Percentiles rank a stretch among this genome's conserved stretches.
phyloP scores from a whole-genome alignment of 2,888 invertebrate genomes.

The Carterocephalus palaemon region DNA sequence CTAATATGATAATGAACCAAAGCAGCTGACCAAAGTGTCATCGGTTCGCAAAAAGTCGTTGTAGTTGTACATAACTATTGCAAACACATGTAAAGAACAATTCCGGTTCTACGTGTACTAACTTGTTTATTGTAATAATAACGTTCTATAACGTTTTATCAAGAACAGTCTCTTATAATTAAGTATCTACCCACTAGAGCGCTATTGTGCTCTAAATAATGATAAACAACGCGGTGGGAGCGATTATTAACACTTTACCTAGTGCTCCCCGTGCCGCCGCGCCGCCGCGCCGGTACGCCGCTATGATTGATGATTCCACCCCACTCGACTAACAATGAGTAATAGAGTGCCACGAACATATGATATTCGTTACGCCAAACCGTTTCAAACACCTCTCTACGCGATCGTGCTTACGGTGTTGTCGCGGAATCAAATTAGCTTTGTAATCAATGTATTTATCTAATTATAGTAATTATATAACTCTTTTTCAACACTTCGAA shows the following conservation, averaged over 20 bases:
- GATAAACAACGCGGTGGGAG: slow-evolving; percentile 44
- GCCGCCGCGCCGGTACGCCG: too few relatives aligned
- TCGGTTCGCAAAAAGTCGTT: too few relatives aligned
- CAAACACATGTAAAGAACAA: too few relatives aligned
- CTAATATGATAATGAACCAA: too few relatives aligned
- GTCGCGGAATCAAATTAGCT: slow-evolving; percentile 4
- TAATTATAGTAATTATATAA: too few relatives aligned
- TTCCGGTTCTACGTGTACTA: too few relatives aligned
- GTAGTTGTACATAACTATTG: too few relatives aligned
- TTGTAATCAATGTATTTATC: slow-evolving; percentile 1
- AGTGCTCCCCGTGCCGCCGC: slow-evolving; percentile 37
- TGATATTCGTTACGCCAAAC: slow-evolving; percentile 55
- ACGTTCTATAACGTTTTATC: not conserved
- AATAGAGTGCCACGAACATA: slow-evolving; percentile 67
- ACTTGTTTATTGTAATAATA: too few relatives aligned
- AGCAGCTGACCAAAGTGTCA: too few relatives aligned
- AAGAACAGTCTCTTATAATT: slow-evolving; percentile 10
- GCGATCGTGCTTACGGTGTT: slow-evolving; percentile 3
- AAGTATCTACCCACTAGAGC: slow-evolving; percentile 23
- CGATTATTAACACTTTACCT: slow-evolving; percentile 73
- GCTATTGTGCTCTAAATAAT: slow-evolving; percentile 31
- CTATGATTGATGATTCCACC: slow-evolving; percentile 65
- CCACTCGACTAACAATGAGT: slow-evolving; percentile 53
- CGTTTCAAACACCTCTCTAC: slow-evolving; percentile 36
- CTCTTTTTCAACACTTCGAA: not conserved